Evolutionary conservation across 2,888 invertebrate species (phyloP), one percentile per base, ranked within the genome.

Genomic region (Embidobia sp.): DNA sequence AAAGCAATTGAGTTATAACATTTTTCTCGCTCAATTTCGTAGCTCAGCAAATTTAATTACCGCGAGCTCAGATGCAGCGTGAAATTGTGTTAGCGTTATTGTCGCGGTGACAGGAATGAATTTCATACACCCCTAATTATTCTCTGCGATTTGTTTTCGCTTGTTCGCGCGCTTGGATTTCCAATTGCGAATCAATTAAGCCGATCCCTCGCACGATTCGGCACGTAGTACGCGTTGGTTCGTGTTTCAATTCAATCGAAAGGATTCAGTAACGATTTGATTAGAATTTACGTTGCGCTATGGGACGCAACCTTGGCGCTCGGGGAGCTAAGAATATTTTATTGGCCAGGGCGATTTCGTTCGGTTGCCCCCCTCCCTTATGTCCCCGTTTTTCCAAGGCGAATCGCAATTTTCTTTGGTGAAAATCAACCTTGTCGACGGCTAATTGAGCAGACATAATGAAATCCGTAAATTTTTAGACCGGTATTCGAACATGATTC

Each of bases 261-360:
- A 11, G 4, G 10, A 19, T 51, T 51, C 15, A 4, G 10, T 19
- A 19, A 19, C 31, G 33, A 33, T 49, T 33, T 19, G 33, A 49
- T 49, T 49, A 49, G 49, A 49, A 49, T 49, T 49, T 33, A 33
- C 49, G 33, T 49, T 8, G 49, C 49, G 19, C 49, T 33, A 33
- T 19, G 18, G 49, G 49, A 11, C 29, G 49, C 19, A 49, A 51
- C 51, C 51, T 53, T 53, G 37, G 15, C 26, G 37, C 51, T 37
- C n/a, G 10, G 48, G 48, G 16, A 29, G 48, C 29, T 29, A 31
- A 33, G 31, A 31, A 49, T 33, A 15, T 53, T 53, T 37, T 37
- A 53, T 26, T 37, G 51, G 26, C 3, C 19, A 10, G 8, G 26
- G 15, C 13, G 37, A 53, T 37, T 53, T 53, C 53, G 19, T 49